Evolutionary conservation across 2,797 vertebrate genomes (phyloP).

Genomic region (Oryzias sinensis): DNA sequence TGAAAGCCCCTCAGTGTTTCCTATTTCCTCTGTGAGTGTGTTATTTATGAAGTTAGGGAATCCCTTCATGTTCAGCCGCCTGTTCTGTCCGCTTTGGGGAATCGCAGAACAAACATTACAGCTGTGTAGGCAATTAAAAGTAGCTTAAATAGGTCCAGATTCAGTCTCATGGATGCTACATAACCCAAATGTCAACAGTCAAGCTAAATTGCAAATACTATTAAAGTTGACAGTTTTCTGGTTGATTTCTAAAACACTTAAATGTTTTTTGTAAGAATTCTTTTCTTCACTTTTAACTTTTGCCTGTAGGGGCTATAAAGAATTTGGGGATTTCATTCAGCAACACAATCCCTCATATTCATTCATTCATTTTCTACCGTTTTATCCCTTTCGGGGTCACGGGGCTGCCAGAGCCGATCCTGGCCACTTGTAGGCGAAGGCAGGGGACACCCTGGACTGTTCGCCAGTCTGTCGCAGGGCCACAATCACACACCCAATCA

Average conservation of each 20-base stretch:
- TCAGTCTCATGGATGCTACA: not conserved
- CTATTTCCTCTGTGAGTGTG: not conserved
- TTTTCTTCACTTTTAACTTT: constrained; percentile 25
- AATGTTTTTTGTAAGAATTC: no score
- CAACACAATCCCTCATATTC: no score
- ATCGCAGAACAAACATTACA: not conserved
- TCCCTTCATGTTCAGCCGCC: not conserved
- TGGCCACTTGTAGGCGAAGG: no score
- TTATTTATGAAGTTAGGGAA: not conserved
- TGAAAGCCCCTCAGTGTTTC: no score
- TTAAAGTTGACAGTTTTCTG: not conserved
- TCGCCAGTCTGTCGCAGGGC: no score
- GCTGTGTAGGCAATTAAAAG: not conserved
- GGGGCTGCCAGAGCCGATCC: no score
- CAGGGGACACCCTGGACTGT: no score
- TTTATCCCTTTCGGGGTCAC: no score
- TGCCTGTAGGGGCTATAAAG: constrained; percentile 1
- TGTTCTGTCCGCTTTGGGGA: not conserved
- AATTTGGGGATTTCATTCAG: constrained; percentile 13
- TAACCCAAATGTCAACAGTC: not conserved
- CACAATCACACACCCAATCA: no score
- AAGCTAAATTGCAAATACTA: no score
- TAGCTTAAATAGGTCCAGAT: not conserved
- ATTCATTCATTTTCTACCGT: no score
- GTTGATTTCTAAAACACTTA: no score